Conservation (phyloP, 2,113 vertebrate genomes). For the Bucco capensis region DNA sequence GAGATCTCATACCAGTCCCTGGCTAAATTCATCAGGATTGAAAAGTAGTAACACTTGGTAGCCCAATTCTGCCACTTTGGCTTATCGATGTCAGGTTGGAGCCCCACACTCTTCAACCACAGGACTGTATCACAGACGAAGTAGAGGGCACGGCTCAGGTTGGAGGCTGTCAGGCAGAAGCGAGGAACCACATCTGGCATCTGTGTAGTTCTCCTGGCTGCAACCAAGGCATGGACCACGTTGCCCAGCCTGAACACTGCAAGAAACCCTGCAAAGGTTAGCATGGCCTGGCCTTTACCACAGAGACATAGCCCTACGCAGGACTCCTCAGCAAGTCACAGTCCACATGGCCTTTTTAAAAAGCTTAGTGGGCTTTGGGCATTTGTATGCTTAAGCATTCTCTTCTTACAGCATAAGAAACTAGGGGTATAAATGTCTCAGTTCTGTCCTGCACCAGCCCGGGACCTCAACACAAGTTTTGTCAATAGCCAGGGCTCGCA, state of each 20-base stretch:
- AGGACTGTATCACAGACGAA: slow-evolving; percentile 87
- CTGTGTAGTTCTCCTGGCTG: slow-evolving; percentile 73
- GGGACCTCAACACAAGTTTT: neutral
- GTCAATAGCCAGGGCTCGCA: neutral
- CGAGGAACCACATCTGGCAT: slow-evolving; percentile 79
- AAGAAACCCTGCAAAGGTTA: slow-evolving; percentile 59
- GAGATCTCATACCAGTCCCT: slow-evolving; percentile 82
- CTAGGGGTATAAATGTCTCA: neutral
- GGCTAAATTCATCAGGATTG: slow-evolving; percentile 80
- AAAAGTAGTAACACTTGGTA: slow-evolving; percentile 82
- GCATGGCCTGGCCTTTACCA: accelerated
- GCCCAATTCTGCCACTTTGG: slow-evolving; percentile 81
- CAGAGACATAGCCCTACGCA: neutral
- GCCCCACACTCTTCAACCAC: slow-evolving; percentile 80
- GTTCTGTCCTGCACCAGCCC: neutral
- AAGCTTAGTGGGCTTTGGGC: neutral
- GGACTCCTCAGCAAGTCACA: accelerated
- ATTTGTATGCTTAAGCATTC: neutral
- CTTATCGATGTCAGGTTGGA: slow-evolving; percentile 72
- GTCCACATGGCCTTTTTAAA: accelerated
- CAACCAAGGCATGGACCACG: slow-evolving; percentile 81
- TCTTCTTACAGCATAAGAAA: neutral
- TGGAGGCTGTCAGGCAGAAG: slow-evolving; percentile 81
- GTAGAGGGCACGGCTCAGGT: slow-evolving; percentile 84
- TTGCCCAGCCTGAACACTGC: slow-evolving; percentile 94